A percentile compares a stretch with the other conserved stretches of the same genome.
These are phyloP conservation scores for Anniella stebbinsi DNA, from an alignment of 2,797 vertebrate genomes.

Conservation along the genomic window DNA sequence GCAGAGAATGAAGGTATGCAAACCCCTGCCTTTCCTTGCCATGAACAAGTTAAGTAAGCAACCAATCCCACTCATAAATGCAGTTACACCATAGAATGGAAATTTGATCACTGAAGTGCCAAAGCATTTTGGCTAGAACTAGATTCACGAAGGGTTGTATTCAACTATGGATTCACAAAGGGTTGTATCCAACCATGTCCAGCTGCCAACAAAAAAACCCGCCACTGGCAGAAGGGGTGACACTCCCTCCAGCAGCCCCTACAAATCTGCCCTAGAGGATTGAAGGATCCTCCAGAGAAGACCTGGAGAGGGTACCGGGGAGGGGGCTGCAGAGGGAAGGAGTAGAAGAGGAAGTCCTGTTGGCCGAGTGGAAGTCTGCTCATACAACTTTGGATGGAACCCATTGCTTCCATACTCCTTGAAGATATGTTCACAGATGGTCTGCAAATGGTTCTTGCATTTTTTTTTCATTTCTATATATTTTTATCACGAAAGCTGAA, in stretches of 20 bases:
- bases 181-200: not conserved
- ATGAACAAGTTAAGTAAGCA: not conserved
- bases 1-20: not conserved
- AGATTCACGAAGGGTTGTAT: not conserved
- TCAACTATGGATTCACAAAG: not conserved
- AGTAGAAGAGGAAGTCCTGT: not conserved
- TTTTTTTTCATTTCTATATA: not conserved
- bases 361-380: not conserved
- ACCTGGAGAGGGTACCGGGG: not conserved
- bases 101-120: not conserved
- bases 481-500: conserved; percentile 29
- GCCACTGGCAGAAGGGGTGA: not conserved
- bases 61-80: not conserved
- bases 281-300: not conserved
- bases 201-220: no score
- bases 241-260: not conserved
- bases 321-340: not conserved
- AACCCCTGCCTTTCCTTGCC: not conserved
- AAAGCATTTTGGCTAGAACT: not conserved
- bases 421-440: not conserved
- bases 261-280: not conserved
- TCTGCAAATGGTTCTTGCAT: not conserved
- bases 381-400: not conserved
- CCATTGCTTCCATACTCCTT: not conserved
- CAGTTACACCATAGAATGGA: not conserved